These are phyloP conservation scores for Vultur gryphus DNA, from an alignment of 2,797 vertebrate species.

Conservation along the genomic window DNA sequence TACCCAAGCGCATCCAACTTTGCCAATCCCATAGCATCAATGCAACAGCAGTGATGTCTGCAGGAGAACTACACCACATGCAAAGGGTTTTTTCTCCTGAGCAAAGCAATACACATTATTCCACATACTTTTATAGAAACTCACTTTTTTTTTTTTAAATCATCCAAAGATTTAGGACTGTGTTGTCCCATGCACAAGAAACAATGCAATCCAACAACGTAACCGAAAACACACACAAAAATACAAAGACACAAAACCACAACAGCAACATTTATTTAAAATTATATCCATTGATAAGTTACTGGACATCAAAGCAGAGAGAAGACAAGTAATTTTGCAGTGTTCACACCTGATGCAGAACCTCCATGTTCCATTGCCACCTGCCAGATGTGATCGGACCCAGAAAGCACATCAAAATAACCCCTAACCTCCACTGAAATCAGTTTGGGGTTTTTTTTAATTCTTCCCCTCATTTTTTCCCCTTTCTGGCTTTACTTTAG, in stretches of 20 bases:
- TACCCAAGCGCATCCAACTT: neutral
- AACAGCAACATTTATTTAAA: neutral
- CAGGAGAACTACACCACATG: neutral
- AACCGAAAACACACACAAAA: neutral
- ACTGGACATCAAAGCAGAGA: neutral
- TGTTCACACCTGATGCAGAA: neutral
- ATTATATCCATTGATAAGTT: neutral
- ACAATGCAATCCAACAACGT: neutral
- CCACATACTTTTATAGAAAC: neutral
- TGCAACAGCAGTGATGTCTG: neutral
- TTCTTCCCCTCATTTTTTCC: neutral
- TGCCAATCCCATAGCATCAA: neutral
- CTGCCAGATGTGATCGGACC: neutral
- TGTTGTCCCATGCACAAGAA: neutral
- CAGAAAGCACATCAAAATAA: neutral
- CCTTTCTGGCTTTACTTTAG: neutral
- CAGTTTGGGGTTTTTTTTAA: too few species aligned
- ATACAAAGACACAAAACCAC: neutral
- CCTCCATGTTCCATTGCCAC: accelerated
- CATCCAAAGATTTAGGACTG: neutral
- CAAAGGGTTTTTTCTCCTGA: neutral
- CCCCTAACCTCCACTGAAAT: neutral
- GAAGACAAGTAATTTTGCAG: neutral
- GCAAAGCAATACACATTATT: neutral
- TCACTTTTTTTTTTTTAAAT: neutral